phyloP scores from a whole-genome alignment of 2,113 vertebrate species.

The Oreocharis arfaki region DNA sequence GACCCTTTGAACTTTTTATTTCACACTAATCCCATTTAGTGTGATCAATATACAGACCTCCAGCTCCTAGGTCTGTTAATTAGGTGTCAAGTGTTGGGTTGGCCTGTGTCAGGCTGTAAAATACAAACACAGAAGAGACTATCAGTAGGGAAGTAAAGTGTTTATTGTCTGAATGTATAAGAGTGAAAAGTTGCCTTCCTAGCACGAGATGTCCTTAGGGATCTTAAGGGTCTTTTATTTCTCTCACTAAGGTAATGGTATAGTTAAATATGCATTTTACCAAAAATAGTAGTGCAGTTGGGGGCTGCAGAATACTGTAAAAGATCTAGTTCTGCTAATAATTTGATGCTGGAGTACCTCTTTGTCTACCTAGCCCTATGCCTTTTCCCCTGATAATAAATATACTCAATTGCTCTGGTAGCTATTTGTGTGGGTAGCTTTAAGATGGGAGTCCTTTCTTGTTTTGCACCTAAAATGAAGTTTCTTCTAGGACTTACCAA shows the following conservation, averaged over 20 bases:
- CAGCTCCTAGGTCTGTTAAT: conserved; percentile 62
- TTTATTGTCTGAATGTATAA: conserved; percentile 54
- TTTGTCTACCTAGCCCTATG: not conserved
- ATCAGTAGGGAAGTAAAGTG: conserved; percentile 30
- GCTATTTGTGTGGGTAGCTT: not conserved
- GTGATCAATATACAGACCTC: conserved; percentile 64
- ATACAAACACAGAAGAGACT: conserved; percentile 38
- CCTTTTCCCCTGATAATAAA: not conserved
- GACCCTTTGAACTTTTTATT: conserved; percentile 69
- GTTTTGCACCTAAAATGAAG: not conserved
- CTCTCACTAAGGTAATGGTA: not conserved
- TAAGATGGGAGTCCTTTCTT: not conserved
- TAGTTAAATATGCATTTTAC: not conserved
- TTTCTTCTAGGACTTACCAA: not conserved
- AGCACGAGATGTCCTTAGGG: not conserved
- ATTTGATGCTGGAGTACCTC: not conserved
- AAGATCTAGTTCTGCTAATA: not conserved
- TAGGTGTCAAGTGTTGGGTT: conserved; percentile 65
- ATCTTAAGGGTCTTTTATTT: not conserved
- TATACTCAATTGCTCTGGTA: not conserved
- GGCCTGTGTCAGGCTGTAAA: conserved; percentile 56
- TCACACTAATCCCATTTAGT: conserved; percentile 66
- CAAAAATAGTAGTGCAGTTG: not conserved
- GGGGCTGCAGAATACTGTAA: not conserved
- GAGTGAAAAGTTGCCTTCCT: conserved; percentile 9